Evolutionary conservation across 30 jellyfish, hydroid and myxozoan genomes (phyloP).

Genomic region (Pseudorhiza aurosa): DNA sequence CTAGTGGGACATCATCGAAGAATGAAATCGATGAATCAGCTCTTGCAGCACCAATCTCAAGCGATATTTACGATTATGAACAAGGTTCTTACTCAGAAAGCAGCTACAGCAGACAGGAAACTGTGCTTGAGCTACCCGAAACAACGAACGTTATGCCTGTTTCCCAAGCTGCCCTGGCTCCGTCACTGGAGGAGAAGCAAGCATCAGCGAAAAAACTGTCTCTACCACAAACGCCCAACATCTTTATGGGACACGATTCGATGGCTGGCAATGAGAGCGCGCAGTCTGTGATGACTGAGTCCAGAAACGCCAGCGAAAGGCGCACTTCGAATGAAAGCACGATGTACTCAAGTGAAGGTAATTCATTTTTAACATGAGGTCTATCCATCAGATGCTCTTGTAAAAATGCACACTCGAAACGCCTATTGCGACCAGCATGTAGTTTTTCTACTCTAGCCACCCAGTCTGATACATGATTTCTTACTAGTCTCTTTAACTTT

Average conservation of each 20-base stretch:
- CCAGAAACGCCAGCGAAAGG: conserved; percentile 6
- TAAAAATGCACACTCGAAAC: too few relatives aligned
- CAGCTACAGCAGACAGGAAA: neutral
- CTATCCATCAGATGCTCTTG: too few relatives aligned
- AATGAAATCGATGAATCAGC: neutral
- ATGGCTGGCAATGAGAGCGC: neutral
- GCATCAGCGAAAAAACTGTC: conserved; percentile 19
- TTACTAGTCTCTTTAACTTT: too few relatives aligned
- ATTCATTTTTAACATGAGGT: too few relatives aligned
- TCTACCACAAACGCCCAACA: conserved; percentile 50
- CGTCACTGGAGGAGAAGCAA: neutral
- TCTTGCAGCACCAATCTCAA: neutral
- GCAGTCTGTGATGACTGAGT: neutral
- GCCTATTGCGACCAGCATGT: too few relatives aligned
- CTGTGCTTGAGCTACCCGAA: neutral
- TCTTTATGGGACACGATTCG: conserved; percentile 13
- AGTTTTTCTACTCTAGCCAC: too few relatives aligned
- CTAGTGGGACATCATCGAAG: conserved; percentile 6
- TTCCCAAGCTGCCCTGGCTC: neutral
- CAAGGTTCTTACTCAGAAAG: conserved; percentile 3
- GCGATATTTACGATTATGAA: neutral
- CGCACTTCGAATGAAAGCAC: neutral
- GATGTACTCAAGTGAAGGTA: neutral
- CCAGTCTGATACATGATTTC: too few relatives aligned
- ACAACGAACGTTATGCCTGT: neutral